phyloP scores from a whole-genome alignment of 2,113 vertebrate genomes.

The Pygoscelis antarcticus region DNA sequence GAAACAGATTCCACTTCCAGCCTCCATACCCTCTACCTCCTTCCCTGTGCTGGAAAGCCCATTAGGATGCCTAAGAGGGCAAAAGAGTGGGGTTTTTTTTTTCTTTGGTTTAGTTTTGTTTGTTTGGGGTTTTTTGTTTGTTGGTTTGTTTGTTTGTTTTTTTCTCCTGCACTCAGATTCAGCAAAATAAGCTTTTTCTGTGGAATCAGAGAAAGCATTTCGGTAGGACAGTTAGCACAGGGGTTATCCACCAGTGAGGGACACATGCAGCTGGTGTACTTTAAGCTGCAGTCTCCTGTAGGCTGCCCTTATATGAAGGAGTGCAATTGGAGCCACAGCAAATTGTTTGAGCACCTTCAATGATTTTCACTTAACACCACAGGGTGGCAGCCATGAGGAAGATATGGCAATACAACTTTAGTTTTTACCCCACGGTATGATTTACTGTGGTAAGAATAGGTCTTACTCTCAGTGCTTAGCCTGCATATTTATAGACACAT shows the following conservation, averaged over 20 bases:
- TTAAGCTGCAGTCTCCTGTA: not conserved
- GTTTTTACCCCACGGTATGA: not conserved
- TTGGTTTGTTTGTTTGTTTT: too few species aligned
- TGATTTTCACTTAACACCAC: not conserved
- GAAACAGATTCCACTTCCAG: not conserved
- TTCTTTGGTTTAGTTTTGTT: not conserved
- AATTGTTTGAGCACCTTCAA: not conserved
- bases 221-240: not conserved
- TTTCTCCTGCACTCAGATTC: not conserved
- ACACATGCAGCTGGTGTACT: not conserved
- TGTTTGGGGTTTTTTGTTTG: too few species aligned
- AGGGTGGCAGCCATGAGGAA: not conserved
- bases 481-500: not conserved
- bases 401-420: not conserved
- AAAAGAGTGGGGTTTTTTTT: not conserved
- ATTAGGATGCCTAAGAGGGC: not conserved
- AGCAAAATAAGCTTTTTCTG: not conserved
- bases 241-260: not conserved
- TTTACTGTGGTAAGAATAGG: not conserved
- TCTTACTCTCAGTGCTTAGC: not conserved
- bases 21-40: not conserved
- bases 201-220: not conserved
- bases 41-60: not conserved
- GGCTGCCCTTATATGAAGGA: not conserved
- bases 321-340: not conserved